phyloP scores from a whole-genome alignment of 1,140 invertebrate species.

The Drosophila bocki region DNA sequence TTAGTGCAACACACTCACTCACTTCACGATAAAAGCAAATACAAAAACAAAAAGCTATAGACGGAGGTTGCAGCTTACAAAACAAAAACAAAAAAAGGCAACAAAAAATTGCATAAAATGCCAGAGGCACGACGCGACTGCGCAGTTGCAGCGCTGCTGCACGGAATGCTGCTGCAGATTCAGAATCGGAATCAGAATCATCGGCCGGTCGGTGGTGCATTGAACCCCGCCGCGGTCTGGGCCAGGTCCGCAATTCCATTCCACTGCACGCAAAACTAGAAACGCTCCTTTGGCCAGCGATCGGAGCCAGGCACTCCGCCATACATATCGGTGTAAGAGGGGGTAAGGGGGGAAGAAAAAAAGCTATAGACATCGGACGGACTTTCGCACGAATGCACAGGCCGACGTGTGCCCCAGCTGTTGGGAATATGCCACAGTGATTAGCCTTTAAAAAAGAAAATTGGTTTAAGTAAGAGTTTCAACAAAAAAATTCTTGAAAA shows the following conservation, averaged over 20 bases:
- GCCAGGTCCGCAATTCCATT: conserved; percentile 58
- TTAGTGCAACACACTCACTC: conserved; percentile 40
- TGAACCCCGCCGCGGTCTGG: conserved; percentile 72
- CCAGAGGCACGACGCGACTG: conserved; percentile 64
- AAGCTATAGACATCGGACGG: conserved; percentile 57
- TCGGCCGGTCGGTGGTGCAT: conserved; percentile 56
- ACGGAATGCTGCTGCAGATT: conserved; percentile 27
- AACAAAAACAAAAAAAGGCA: background rate
- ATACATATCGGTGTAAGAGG: conserved; percentile 49
- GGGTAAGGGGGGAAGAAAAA: background rate
- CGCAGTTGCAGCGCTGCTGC: conserved; percentile 36
- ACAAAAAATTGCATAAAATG: conserved; percentile 74
- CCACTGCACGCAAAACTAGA: conserved; percentile 76
- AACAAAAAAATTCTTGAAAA: background rate
- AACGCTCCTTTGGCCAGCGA: conserved; percentile 43
- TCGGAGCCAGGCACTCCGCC: conserved; percentile 43
- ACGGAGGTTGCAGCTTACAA: conserved; percentile 1
- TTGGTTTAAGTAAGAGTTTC: background rate
- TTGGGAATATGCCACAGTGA: conserved; percentile 26
- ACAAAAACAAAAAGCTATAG: conserved; percentile 44
- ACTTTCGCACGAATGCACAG: conserved; percentile 78
- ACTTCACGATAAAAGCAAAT: conserved; percentile 76
- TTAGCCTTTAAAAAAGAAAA: background rate
- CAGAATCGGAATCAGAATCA: conserved; percentile 40
- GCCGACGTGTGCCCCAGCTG: conserved; percentile 40